Conservation (phyloP, 23 tunicate species). For the Ciona savignyi region DNA sequence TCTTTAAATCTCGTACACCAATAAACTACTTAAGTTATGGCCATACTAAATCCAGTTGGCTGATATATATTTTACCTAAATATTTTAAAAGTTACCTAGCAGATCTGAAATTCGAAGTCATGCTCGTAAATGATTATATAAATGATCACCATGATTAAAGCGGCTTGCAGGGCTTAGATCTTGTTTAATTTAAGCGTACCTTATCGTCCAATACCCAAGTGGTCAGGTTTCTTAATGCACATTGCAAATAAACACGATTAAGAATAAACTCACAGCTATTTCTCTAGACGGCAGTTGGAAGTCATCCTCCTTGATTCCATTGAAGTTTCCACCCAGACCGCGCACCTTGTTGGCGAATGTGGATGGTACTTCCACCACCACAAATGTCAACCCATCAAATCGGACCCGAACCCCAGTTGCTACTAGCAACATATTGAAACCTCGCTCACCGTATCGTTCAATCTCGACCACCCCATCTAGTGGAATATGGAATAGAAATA, state of each 20-base stretch:
- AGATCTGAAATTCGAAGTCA: no score
- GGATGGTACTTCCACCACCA: constrained; percentile 27
- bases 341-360: constrained; percentile 12
- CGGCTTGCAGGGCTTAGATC: no score
- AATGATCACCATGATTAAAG: no score
- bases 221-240: no score
- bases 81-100: no score
- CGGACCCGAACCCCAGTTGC: constrained; percentile 9
- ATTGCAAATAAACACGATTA: no score
- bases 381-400: constrained; percentile 14
- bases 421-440: constrained; percentile 10
- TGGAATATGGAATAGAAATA: not conserved
- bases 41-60: no score
- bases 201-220: no score
- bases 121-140: no score
- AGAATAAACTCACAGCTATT: not conserved
- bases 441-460: constrained; percentile 9
- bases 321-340: constrained; percentile 47
- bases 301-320: constrained; percentile 31
- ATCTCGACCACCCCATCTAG: constrained; percentile 37
- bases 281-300: constrained; percentile 9
- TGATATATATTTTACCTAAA: no score
- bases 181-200: no score
- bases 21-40: no score
- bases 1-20: not conserved